phyloP scores from a whole-genome alignment of 1,140 invertebrate species.

The Heterodera schachtii region DNA sequence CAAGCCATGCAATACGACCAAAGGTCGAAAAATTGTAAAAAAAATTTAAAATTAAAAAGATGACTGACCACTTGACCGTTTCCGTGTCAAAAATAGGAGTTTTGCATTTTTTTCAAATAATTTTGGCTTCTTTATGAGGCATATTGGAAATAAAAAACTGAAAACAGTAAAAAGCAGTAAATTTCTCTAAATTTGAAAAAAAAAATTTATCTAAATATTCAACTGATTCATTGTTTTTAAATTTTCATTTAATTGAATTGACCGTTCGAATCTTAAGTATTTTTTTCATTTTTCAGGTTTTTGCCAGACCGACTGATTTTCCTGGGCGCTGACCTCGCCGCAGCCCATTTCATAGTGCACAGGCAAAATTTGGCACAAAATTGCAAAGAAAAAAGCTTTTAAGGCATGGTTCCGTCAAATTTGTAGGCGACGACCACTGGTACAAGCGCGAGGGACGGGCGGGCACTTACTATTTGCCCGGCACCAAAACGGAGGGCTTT shows the following conservation, averaged over 20 bases:
- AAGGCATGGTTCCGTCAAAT: conserved; percentile 73
- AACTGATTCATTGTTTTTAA: too few species aligned
- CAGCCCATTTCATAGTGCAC: conserved; percentile 75
- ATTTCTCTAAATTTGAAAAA: too few species aligned
- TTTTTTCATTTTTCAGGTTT: conserved; percentile 64
- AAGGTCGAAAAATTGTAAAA: conserved; percentile 48
- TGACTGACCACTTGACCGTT: not conserved
- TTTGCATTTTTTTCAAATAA: too few species aligned
- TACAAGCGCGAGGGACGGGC: conserved; percentile 56
- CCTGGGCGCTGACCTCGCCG: conserved; percentile 75
- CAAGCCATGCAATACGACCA: conserved; percentile 62
- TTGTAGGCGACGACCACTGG: conserved; percentile 69
- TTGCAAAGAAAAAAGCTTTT: not conserved
- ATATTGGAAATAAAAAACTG: too few species aligned
- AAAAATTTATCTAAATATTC: too few species aligned
- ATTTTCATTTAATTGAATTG: too few species aligned
- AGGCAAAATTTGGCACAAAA: not conserved
- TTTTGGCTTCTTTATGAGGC: too few species aligned
- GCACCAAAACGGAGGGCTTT: conserved; percentile 66
- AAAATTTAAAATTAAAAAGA: too few species aligned
- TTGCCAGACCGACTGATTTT: conserved; percentile 66
- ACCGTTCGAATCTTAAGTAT: too few species aligned
- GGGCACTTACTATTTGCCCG: conserved; percentile 70
- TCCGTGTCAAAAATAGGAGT: too few species aligned
- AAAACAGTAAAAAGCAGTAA: too few species aligned